Percentiles rank a stretch among this genome's conserved stretches.
Evolutionary conservation across 2,797 vertebrate genomes (phyloP).

Genomic region (Todus mexicanus): DNA sequence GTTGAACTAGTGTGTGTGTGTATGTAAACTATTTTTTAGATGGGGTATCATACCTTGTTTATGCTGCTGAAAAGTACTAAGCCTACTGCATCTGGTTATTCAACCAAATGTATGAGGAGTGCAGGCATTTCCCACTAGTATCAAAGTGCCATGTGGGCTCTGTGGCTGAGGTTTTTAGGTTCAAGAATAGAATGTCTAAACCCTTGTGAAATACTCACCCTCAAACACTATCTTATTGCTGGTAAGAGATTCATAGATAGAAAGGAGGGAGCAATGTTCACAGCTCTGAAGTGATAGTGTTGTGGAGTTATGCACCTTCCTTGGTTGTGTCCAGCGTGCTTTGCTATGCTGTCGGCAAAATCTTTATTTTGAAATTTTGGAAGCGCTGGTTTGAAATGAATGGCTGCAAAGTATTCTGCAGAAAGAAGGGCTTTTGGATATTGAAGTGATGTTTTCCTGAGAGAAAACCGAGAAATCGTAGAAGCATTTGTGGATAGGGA

Average conservation of each 20-base stretch:
- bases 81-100: not conserved
- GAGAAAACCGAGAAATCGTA: not conserved
- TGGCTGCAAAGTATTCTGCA: not conserved
- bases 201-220: not conserved
- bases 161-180: not conserved
- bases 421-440: not conserved
- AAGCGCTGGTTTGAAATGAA: not conserved
- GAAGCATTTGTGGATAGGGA: not conserved
- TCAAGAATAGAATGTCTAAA: not conserved
- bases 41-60: not conserved
- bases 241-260: not conserved
- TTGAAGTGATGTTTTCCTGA: not conserved
- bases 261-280: not conserved
- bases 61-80: not conserved
- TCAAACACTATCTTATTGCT: rapidly evolving
- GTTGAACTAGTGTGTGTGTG: not conserved
- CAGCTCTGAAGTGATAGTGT: not conserved
- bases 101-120: not conserved
- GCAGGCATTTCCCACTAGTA: not conserved
- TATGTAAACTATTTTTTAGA: not conserved
- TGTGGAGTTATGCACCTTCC: not conserved
- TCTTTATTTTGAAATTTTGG: not conserved
- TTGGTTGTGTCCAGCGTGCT: not conserved
- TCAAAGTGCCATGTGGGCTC: rapidly evolving
- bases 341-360: not conserved